Evolutionary conservation across 2,113 vertebrate species (phyloP).

Genomic region (Pterocles orientalis): DNA sequence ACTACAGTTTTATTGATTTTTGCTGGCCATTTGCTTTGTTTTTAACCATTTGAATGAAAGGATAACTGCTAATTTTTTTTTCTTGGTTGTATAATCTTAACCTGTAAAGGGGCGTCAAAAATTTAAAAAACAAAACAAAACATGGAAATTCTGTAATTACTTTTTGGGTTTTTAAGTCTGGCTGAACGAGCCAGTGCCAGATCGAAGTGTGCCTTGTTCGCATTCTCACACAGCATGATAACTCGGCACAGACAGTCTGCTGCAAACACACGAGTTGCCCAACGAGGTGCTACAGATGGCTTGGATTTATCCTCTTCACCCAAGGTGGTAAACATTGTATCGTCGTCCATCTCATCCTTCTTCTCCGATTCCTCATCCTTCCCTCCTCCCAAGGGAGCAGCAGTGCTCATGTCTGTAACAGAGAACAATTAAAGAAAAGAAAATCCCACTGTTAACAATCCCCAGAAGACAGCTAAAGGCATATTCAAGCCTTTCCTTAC

Average conservation of each 20-base stretch:
- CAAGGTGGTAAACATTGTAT: constrained; percentile 94
- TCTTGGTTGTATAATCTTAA: not conserved
- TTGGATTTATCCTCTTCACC: constrained; percentile 95
- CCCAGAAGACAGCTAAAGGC: not conserved
- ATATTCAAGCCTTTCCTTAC: not conserved
- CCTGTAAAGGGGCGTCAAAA: not conserved
- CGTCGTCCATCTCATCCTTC: constrained; percentile 98
- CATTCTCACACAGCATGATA: constrained; percentile 92
- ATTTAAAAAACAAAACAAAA: not conserved
- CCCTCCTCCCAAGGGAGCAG: constrained; percentile 82
- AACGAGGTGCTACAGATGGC: constrained; percentile 94
- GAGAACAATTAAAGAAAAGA: not conserved
- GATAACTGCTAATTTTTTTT: not conserved
- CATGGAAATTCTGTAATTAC: constrained; percentile 68
- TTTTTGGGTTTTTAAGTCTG: constrained; percentile 89
- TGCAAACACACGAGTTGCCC: constrained; percentile 97
- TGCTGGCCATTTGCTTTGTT: not conserved
- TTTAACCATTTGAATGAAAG: not conserved
- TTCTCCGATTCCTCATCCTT: constrained; percentile 93
- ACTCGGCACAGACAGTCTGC: constrained; percentile 96
- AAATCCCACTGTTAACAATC: not conserved
- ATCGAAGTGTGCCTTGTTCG: constrained; percentile 91
- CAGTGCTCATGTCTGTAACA: constrained; percentile 85
- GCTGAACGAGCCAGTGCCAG: constrained; percentile 88
- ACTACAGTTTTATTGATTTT: not conserved